These are phyloP conservation scores for Tinea trinotella DNA, from an alignment of 2,888 invertebrate species.

Conservation along the genomic window DNA sequence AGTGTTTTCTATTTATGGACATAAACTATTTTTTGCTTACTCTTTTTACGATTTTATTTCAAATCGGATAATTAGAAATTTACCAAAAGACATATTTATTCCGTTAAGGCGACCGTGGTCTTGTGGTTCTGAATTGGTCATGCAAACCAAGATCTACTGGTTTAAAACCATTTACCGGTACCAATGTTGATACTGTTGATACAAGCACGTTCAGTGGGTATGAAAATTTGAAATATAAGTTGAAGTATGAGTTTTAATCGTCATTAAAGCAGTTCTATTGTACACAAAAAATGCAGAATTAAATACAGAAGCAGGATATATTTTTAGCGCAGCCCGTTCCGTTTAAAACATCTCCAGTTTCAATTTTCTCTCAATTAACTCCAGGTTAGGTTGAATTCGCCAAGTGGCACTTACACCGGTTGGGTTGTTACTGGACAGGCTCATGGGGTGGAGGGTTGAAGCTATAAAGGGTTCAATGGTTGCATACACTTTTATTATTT, in stretches of 20 bases:
- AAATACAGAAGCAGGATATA: background rate
- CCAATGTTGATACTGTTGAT: no score
- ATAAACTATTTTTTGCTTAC: no score
- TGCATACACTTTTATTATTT: background rate
- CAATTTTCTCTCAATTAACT: slow-evolving; percentile 56
- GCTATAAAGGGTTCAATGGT: slow-evolving; percentile 14
- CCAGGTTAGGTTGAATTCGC: slow-evolving; percentile 48
- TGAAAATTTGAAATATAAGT: no score
- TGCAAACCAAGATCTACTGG: no score
- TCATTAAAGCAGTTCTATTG: background rate
- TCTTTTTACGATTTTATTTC: no score
- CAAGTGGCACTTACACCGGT: slow-evolving; percentile 51
- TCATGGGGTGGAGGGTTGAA: background rate
- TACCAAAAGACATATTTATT: no score
- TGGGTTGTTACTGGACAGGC: slow-evolving; percentile 36
- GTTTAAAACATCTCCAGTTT: slow-evolving; percentile 32
- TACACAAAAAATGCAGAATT: background rate
- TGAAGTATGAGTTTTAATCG: background rate
- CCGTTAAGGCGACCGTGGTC: no score
- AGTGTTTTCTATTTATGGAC: no score
- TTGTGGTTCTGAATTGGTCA: no score
- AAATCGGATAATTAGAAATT: no score
- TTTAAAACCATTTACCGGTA: no score
- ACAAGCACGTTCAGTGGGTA: no score
- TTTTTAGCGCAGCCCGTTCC: background rate